Percentiles rank a stretch among this genome's conserved stretches.
Evolutionary conservation across 1,140 invertebrate species (phyloP).

Genomic region (Antheraea mylitta): DNA sequence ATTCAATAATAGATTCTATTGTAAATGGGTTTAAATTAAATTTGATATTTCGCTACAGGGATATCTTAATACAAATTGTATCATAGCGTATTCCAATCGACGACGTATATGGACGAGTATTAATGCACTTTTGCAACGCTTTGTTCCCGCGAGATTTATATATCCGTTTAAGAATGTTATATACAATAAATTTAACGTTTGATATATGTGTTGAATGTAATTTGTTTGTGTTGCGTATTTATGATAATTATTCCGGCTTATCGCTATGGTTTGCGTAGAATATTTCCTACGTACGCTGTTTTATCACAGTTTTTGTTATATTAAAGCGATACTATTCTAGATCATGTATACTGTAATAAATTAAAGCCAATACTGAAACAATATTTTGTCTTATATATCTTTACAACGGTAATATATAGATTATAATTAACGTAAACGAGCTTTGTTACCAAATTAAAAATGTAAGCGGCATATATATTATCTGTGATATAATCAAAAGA

Average conservation of each 20-base stretch:
- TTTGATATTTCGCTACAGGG: not conserved
- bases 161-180: not conserved
- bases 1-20: not conserved
- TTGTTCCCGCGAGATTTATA: slow-evolving; percentile 14
- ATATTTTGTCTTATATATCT: no score
- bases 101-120: slow-evolving; percentile 25
- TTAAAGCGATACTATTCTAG: no score
- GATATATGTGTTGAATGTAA: not conserved
- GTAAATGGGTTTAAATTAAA: not conserved
- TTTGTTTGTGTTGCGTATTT: not conserved
- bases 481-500: no score
- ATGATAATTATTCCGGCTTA: not conserved
- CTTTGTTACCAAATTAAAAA: no score
- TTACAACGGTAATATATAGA: no score
- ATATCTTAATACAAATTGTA: not conserved
- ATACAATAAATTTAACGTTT: not conserved
- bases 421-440: no score
- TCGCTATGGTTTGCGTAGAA: not conserved
- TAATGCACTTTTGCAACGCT: slow-evolving; percentile 15
- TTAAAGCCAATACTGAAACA: no score
- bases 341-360: no score
- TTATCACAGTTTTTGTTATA: no score
- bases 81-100: slow-evolving; percentile 2
- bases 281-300: no score
- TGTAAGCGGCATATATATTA: no score